phyloP scores from a whole-genome alignment of 2,797 vertebrate species.

The Lepilemur septentrionalis region DNA sequence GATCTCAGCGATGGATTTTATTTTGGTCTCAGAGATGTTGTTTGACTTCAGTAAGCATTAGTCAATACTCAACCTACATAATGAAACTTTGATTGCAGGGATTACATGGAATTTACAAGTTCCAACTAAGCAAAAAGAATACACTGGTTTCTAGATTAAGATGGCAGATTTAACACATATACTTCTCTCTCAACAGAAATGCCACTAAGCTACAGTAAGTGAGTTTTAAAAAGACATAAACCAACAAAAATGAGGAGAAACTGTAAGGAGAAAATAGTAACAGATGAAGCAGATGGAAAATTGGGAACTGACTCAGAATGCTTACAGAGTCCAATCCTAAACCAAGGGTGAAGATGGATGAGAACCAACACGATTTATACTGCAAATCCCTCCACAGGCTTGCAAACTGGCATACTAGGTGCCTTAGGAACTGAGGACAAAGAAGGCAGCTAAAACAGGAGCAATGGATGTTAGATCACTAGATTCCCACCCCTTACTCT shows the following conservation, averaged over 20 bases:
- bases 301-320: neutral
- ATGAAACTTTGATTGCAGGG: neutral
- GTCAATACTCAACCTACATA: neutral
- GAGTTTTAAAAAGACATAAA: neutral
- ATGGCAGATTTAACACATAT: constrained; percentile 7
- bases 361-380: neutral
- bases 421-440: neutral
- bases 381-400: neutral
- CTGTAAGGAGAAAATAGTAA: neutral
- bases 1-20: neutral
- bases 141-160: neutral
- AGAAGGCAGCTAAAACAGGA: neutral
- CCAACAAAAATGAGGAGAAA: neutral
- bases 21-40: neutral
- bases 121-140: neutral
- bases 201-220: neutral
- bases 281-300: neutral
- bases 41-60: neutral
- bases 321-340: neutral
- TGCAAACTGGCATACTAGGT: neutral
- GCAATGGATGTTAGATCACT: neutral
- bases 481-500: neutral
- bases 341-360: no score
- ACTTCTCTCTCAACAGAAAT: neutral
- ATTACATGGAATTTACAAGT: neutral